Conservation (phyloP, 2,113 vertebrate genomes). For the Microtus montanus region DNA sequence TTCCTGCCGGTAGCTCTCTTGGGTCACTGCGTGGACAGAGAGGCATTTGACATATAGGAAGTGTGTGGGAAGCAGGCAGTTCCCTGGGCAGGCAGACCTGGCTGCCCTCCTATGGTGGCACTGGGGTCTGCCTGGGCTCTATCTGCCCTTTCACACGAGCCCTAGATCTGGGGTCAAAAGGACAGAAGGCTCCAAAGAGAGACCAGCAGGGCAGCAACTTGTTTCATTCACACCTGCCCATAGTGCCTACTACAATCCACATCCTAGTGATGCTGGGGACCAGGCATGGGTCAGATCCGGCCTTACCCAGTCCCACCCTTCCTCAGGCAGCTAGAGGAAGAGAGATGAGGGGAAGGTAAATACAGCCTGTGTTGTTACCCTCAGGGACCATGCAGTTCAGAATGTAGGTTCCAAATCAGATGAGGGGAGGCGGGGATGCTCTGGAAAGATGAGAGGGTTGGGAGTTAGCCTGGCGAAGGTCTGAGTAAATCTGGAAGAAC, state of each 20-base stretch:
- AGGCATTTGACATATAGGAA: background rate
- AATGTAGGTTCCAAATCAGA: background rate
- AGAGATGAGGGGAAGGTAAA: background rate
- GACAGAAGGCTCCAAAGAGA: background rate
- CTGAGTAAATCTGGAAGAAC: background rate
- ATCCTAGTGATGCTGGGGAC: background rate
- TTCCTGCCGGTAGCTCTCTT: slow-evolving; percentile 45
- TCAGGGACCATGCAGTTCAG: background rate
- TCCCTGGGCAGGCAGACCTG: background rate
- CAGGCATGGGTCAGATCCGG: background rate
- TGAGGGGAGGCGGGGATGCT: background rate
- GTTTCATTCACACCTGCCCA: background rate
- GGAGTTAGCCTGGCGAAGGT: background rate
- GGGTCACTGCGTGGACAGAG: slow-evolving; percentile 8
- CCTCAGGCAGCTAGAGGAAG: background rate
- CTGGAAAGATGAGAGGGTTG: background rate
- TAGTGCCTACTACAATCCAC: background rate
- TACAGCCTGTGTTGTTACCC: background rate
- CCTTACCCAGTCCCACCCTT: background rate
- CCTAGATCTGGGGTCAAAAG: background rate
- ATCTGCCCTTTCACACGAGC: background rate
- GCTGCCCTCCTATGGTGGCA: background rate
- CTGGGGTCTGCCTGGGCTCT: background rate
- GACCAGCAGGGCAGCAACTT: background rate
- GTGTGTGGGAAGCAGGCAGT: background rate